Conservation (phyloP, 2,888 invertebrate genomes). For the Alentia gelatinosa region DNA sequence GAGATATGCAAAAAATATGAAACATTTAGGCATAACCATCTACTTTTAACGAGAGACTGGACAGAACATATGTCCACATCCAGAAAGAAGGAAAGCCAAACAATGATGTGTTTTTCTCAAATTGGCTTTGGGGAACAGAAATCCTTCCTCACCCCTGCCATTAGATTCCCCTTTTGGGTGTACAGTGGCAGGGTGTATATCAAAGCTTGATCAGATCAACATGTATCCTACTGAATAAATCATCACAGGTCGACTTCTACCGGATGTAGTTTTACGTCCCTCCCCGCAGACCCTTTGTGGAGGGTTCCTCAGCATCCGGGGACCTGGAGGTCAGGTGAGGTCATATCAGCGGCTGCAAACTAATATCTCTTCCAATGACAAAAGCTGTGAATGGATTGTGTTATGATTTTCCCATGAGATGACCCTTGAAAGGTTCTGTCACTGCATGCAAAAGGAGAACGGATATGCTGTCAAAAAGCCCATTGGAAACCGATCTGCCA, state of each 20-base stretch:
- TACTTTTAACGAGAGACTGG: too few species aligned
- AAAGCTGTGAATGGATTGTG: background rate
- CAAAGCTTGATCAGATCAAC: background rate
- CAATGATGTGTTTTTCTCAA: too few species aligned
- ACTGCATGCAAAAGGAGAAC: background rate
- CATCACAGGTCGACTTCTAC: background rate
- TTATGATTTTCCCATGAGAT: background rate
- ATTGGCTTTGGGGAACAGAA: too few species aligned
- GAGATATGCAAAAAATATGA: too few species aligned
- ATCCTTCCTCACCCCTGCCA: too few species aligned
- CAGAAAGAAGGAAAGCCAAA: too few species aligned
- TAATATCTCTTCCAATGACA: background rate
- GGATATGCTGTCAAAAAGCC: background rate
- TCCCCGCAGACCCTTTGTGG: background rate
- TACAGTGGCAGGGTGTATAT: background rate
- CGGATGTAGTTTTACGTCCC: background rate
- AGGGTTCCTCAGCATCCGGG: background rate
- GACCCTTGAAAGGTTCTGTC: background rate
- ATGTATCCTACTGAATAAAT: background rate
- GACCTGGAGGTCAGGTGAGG: background rate
- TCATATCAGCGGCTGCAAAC: background rate
- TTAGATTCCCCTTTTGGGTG: too few species aligned
- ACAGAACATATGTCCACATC: too few species aligned
- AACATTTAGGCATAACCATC: too few species aligned
- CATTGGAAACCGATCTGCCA: background rate